Evolutionary conservation across 2,113 vertebrate species (phyloP).

Genomic region (Isichthys henryi): DNA sequence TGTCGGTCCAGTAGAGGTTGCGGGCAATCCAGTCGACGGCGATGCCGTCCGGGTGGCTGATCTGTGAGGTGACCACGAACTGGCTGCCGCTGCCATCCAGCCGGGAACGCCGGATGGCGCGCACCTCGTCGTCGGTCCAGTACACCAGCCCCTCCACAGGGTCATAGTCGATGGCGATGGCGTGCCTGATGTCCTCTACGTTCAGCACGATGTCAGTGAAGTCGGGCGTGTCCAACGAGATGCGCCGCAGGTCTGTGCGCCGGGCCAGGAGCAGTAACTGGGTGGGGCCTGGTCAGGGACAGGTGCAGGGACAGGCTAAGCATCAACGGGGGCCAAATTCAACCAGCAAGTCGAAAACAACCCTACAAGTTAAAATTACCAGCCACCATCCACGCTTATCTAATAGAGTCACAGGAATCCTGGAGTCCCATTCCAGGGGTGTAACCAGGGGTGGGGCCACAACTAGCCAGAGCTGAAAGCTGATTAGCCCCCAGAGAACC

Average conservation of each 20-base stretch:
- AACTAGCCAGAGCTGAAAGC: not conserved
- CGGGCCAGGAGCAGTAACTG: constrained; percentile 83
- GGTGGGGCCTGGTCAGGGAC: constrained; percentile 66
- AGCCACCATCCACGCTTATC: not conserved
- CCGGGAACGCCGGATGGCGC: constrained; percentile 79
- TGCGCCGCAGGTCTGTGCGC: constrained; percentile 81
- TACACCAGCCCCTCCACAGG: constrained; percentile 87
- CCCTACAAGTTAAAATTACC: not conserved
- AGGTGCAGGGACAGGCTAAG: not conserved
- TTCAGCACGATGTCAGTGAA: constrained; percentile 89
- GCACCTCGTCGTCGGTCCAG: constrained; percentile 93
- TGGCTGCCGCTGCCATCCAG: constrained; percentile 79
- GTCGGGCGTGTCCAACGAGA: constrained; percentile 90
- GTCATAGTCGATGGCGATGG: constrained; percentile 94
- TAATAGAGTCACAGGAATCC: not conserved
- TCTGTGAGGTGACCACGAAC: constrained; percentile 84
- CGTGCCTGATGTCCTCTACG: constrained; percentile 88
- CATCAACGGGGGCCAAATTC: not conserved
- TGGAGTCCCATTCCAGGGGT: not conserved
- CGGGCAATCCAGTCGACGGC: constrained; percentile 93
- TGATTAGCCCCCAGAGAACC: not conserved
- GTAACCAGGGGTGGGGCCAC: not conserved
- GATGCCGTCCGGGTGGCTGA: constrained; percentile 89
- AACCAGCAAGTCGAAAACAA: not conserved
- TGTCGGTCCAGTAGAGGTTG: constrained; percentile 96